Base-by-base conservation (phyloP, 2,113 vertebrate species). In the Myxocyprinus asiaticus region DNA sequence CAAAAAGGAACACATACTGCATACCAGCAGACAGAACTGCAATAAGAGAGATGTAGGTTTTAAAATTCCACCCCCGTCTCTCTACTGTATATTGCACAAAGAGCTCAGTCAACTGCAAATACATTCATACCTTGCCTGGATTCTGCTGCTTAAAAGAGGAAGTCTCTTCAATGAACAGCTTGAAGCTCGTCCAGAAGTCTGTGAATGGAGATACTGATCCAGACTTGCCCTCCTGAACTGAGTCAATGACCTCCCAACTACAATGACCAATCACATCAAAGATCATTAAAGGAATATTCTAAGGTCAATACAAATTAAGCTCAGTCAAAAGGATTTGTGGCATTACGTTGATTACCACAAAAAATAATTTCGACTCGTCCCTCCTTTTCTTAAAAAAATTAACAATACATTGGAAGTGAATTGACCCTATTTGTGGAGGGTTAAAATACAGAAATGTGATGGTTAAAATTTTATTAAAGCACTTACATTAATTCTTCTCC, bases 1-100 rank as follows among this genome's bases (percentile, higher is more conserved):
- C 77, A 97, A 93, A 91, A 98, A 98, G 5, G 94, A 96, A 88
- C 98, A 98, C 61, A 99, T 79, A 7, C 97, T 98, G 94, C 98
- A 99, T 84, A 97, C 95, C 86, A 99, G 92, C 80, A 99, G 93
- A 88, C 98, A 99, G 82, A 99, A 99, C 98, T 99, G 87, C 77
- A 92, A 85, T 9, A 72, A 77, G 69, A 82, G 61, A 82, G 56
- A 63, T 2, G 43, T 33, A 80, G 33, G 5, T 7, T 75, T 56
- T 51, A 44, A 67, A 48, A 61, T 8, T n/a, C 11, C 33, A 55
- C 2, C 12, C 11, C 22, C 56, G 61, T 5, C 22, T 33, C 15
- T 56, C 12, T 55, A 56, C 64, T 67, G 22, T 45, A 47, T 65
- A 22, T 14, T 50, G 17, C 55, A 67, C 45, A 69, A 5, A 7